Percentiles rank a stretch among this genome's conserved stretches.
These are phyloP conservation scores for Pogona vitticeps DNA, from an alignment of 2,113 vertebrate species.

Conservation along the genomic window DNA sequence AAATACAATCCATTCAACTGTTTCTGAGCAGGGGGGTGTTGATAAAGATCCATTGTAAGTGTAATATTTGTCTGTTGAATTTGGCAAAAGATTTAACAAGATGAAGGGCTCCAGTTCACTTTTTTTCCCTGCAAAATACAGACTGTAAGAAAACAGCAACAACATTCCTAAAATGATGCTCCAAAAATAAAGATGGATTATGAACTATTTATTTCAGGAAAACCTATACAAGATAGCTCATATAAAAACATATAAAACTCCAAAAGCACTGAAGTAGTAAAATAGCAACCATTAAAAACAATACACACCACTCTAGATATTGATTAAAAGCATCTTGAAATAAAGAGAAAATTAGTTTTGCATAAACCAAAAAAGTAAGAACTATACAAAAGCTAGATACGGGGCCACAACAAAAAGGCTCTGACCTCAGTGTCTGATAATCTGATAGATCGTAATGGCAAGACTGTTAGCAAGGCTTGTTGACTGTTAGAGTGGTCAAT, in stretches of 20 bases:
- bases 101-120: slow-evolving; percentile 81
- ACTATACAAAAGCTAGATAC: not conserved
- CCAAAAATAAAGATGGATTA: slow-evolving; percentile 27
- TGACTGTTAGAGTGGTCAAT: no score
- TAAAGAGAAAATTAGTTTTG: no score
- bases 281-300: not conserved
- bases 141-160: not conserved
- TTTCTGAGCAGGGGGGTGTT: slow-evolving; percentile 91
- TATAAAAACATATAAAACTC: not conserved
- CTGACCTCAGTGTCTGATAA: not conserved
- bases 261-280: not conserved
- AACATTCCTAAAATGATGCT: slow-evolving; percentile 6
- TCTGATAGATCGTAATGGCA: not conserved
- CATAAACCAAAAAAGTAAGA: no score
- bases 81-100: slow-evolving; percentile 86
- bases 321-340: not conserved
- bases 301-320: not conserved
- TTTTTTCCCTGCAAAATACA: slow-evolving; percentile 83
- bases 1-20: slow-evolving; percentile 94
- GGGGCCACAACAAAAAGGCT: not conserved
- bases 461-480: not conserved
- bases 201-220: not conserved
- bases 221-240: not conserved
- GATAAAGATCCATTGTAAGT: slow-evolving; percentile 95
- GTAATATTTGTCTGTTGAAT: slow-evolving; percentile 92